These are phyloP conservation scores for Whitmania pigra DNA, from an alignment of 1,140 invertebrate species.

Conservation along the genomic window DNA sequence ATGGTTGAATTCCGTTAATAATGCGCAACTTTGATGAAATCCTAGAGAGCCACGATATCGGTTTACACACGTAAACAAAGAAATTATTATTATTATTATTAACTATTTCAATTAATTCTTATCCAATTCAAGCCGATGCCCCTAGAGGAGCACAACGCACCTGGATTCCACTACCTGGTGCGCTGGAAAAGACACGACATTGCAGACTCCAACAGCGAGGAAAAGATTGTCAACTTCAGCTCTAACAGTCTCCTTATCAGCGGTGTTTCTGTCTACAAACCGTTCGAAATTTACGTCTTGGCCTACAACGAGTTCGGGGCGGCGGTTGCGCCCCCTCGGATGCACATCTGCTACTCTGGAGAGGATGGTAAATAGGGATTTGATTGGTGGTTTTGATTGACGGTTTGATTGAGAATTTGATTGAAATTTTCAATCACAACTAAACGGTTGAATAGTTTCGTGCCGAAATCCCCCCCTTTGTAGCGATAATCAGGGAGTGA, in stretches of 20 bases:
- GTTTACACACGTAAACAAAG: too few species aligned
- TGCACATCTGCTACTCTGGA: slow-evolving; percentile 77
- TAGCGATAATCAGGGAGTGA: too few species aligned
- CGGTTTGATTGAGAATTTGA: too few species aligned
- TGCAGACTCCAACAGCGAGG: background rate
- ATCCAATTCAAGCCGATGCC: slow-evolving; percentile 16
- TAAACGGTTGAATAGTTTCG: too few species aligned
- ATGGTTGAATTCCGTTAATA: too few species aligned
- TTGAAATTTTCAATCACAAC: too few species aligned
- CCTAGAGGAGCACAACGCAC: slow-evolving; percentile 24
- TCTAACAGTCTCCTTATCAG: slow-evolving; percentile 12
- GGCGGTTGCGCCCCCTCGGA: slow-evolving; percentile 60
- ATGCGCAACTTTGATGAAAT: too few species aligned
- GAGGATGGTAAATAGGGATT: slow-evolving; percentile 49
- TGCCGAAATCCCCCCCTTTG: too few species aligned
- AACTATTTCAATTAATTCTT: too few species aligned
- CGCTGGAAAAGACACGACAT: slow-evolving; percentile 22
- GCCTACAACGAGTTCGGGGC: slow-evolving; percentile 80
- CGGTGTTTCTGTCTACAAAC: slow-evolving; percentile 51
- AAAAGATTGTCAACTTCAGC: slow-evolving; percentile 11
- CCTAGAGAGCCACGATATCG: too few species aligned
- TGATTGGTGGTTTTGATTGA: background rate
- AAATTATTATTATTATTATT: too few species aligned
- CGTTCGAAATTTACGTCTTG: slow-evolving; percentile 78
- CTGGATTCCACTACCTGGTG: slow-evolving; percentile 25